Evolutionary conservation across 2,888 invertebrate genomes (phyloP), one percentile per base, ranked within the genome.

Genomic region (Nomada lathburiana): DNA sequence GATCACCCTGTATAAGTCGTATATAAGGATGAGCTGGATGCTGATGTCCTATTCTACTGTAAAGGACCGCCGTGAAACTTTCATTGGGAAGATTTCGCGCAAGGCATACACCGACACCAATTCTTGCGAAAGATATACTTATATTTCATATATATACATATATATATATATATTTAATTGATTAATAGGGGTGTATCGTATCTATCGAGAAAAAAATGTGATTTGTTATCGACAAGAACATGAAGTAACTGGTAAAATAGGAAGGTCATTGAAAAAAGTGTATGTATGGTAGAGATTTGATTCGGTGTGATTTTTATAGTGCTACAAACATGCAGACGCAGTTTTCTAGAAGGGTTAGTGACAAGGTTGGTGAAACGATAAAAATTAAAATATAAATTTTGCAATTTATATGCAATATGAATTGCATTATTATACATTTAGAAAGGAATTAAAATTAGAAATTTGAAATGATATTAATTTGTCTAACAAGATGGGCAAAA

Each of bases 11-110:
- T 82, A 81, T 53, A 68, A 59, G 68, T 18, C 53, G 16, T 82
- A 80, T 82, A 82, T 80, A 82, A 82, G 53, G 82, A 82, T 80
- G 82, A 50, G 81, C 59, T 71, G 81, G 75, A 80, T 75, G 81
- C 67, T 71, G 70, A 68, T 75, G 60, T 75, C 44, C 71, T 82
- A 75, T 82, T 82, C 74, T 50, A 18, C 53, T 68, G 23, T 26
- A 47, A 67, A 67, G 62, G 16, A 44, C 52, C 55, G 64, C 7
- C 74, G 80, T 69, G 80, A 73, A 72, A 72, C 72, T 79, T 67
- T 68, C 63, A 29, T 44, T 69, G 47, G 62, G 26, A 26, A 26
- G 26, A 59, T 23, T 52, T 42, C 23, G 0, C 10, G 13, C 1
- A 47, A 74, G 18, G 26, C 0, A 16, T 26, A 16, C 16, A 62